These are phyloP conservation scores for Silurus asotus DNA, from an alignment of 2,113 vertebrate genomes.

Conservation along the genomic window DNA sequence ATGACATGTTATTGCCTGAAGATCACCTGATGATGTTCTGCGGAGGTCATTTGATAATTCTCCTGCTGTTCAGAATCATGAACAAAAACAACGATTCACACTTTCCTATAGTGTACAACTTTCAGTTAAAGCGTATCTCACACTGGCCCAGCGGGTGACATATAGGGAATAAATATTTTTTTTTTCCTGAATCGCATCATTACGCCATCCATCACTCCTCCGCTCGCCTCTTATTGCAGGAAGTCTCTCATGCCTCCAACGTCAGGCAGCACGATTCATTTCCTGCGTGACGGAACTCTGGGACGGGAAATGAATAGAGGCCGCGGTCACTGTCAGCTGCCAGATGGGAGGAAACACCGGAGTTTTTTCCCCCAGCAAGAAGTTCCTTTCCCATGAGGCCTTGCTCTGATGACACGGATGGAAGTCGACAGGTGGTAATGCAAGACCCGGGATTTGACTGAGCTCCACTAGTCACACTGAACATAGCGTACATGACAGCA, in stretches of 20 bases:
- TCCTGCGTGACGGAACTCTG: slow-evolving; percentile 44
- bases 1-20: no score
- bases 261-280: slow-evolving; percentile 51
- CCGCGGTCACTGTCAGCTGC: slow-evolving; percentile 43
- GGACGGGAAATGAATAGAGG: slow-evolving; percentile 51
- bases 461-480: slow-evolving; percentile 1
- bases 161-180: slow-evolving; percentile 35
- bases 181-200: slow-evolving; percentile 28
- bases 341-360: slow-evolving; percentile 25
- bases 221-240: slow-evolving; percentile 49
- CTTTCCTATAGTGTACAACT: slow-evolving; percentile 3
- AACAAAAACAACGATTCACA: background rate
- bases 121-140: background rate
- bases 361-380: background rate
- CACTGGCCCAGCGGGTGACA: slow-evolving; percentile 26
- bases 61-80: background rate
- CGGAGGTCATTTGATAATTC: no score
- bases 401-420: slow-evolving; percentile 14
- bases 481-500: background rate
- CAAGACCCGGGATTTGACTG: background rate
- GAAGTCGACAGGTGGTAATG: background rate
- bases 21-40: background rate
- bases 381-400: background rate
- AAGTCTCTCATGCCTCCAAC: slow-evolving; percentile 47
- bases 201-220: slow-evolving; percentile 50